Conservation (phyloP, 2,797 vertebrate species). For the Pachyuromys duprasi region DNA sequence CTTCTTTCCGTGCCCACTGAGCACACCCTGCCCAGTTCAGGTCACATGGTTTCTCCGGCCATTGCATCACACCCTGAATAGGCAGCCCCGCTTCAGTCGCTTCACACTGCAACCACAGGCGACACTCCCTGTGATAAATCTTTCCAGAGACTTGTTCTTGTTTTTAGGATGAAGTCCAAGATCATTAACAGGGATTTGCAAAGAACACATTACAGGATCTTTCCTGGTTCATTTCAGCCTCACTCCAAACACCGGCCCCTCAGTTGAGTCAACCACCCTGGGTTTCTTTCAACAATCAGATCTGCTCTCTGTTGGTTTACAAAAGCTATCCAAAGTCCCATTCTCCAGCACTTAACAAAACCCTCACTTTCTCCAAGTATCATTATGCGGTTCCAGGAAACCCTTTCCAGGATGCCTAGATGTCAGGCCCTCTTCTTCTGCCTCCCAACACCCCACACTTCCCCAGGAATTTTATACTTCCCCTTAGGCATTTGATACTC, state of each 20-base stretch:
- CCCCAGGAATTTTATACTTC: background rate
- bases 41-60: background rate
- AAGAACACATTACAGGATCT: background rate
- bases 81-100: background rate
- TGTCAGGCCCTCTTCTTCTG: background rate
- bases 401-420: background rate
- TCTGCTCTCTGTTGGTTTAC: background rate
- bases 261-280: background rate
- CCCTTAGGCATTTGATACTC: background rate
- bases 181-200: background rate
- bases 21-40: background rate
- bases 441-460: background rate
- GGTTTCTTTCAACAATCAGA: background rate
- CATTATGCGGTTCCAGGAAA: background rate
- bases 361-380: background rate
- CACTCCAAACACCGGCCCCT: background rate
- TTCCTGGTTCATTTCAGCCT: background rate
- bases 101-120: background rate
- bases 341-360: background rate
- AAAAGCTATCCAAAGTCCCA: background rate
- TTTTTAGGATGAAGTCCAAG: slow-evolving; percentile 31
- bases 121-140: slow-evolving; percentile 1
- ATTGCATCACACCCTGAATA: slow-evolving; percentile 2
- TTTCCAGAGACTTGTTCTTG: slow-evolving; percentile 3
- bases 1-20: background rate